phyloP scores from a whole-genome alignment of 1,140 invertebrate genomes.

The Portunus trituberculatus region DNA sequence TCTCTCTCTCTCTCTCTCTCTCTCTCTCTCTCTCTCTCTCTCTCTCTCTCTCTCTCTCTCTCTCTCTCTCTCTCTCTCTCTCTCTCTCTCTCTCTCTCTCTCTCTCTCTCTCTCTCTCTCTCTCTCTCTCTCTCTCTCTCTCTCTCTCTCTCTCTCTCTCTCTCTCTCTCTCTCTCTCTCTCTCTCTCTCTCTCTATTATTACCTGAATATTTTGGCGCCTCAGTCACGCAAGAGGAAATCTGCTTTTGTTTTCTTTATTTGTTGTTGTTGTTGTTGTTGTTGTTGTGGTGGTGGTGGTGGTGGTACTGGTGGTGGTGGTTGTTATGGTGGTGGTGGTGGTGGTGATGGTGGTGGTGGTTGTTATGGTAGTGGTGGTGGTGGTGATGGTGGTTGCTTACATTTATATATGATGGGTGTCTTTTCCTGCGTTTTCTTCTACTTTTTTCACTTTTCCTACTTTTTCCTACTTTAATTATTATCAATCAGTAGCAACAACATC shows the following conservation, averaged over 20 bases:
- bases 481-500: no score
- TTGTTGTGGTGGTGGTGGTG: no score
- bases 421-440: not conserved
- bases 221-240: no score
- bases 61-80: not conserved
- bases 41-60: not conserved
- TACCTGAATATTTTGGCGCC: no score
- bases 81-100: conserved; percentile 4
- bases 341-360: not conserved
- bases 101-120: not conserved
- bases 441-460: not conserved
- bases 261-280: not conserved
- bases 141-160: not conserved
- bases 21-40: not conserved
- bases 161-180: not conserved
- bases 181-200: conserved; percentile 7
- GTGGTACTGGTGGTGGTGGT: no score
- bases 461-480: not conserved
- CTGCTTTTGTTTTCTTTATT: no score
- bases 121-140: not conserved
- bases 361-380: no score
- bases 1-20: not conserved
- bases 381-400: no score
- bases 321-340: no score
- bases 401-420: no score